These are phyloP conservation scores for Etheostoma perlongum DNA, from an alignment of 2,797 vertebrate species.

Conservation along the genomic window DNA sequence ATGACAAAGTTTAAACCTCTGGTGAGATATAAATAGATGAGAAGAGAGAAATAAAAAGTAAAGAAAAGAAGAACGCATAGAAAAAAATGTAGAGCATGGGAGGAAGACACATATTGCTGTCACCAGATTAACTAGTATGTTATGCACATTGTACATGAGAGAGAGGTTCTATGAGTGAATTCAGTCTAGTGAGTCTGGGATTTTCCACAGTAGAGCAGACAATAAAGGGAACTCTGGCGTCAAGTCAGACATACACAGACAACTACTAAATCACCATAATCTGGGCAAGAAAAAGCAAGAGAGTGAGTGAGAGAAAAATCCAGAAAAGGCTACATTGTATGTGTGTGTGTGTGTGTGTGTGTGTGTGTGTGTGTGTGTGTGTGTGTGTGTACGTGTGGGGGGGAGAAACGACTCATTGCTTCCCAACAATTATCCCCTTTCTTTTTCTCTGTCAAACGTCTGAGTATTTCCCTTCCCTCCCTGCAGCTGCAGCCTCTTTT, in stretches of 20 bases:
- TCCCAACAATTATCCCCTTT: slow-evolving; percentile 64
- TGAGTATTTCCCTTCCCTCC: slow-evolving; percentile 61
- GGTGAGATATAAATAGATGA: neutral
- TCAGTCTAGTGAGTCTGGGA: slow-evolving; percentile 66
- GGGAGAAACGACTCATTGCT: slow-evolving; percentile 40
- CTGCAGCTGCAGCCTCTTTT: slow-evolving; percentile 69
- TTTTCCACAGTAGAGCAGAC: slow-evolving; percentile 70
- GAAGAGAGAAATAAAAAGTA: neutral
- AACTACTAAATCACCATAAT: slow-evolving; percentile 70
- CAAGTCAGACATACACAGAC: slow-evolving; percentile 58
- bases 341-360: slow-evolving; percentile 41
- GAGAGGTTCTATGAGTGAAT: slow-evolving; percentile 41
- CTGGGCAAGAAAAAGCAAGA: slow-evolving; percentile 32
- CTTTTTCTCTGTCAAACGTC: slow-evolving; percentile 59
- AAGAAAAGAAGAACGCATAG: neutral
- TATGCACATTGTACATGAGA: slow-evolving; percentile 24
- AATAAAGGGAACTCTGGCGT: slow-evolving; percentile 70
- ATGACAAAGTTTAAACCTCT: neutral
- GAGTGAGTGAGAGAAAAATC: slow-evolving; percentile 30
- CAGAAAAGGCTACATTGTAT: slow-evolving; percentile 44
- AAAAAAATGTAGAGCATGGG: neutral
- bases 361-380: slow-evolving; percentile 23
- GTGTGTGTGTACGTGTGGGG: neutral
- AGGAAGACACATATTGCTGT: neutral
- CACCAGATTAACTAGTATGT: slow-evolving; percentile 31